Evolutionary conservation across 2,888 invertebrate genomes (phyloP).

Genomic region (Nasonia oneida): DNA sequence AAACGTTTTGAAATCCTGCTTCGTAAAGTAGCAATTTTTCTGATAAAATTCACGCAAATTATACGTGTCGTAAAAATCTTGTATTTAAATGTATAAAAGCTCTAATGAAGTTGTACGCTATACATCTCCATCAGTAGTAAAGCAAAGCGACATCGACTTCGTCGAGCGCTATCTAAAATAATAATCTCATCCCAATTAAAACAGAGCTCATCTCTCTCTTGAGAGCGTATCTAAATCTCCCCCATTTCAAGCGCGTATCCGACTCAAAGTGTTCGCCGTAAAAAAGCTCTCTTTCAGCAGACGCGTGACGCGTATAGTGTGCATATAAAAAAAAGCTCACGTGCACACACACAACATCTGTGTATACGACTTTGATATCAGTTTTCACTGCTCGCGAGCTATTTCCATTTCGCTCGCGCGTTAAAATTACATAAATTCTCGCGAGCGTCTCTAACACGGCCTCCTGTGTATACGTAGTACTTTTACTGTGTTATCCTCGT

Average conservation of each 20-base stretch:
- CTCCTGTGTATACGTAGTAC: neutral
- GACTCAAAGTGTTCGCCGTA: neutral
- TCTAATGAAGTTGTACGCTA: too few relatives aligned
- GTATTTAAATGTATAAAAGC: too few relatives aligned
- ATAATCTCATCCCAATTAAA: slow-evolving; percentile 2
- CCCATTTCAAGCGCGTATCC: too few relatives aligned
- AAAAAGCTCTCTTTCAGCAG: neutral
- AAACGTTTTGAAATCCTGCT: too few relatives aligned
- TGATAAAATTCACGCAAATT: too few relatives aligned
- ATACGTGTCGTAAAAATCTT: too few relatives aligned
- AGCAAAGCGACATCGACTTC: neutral
- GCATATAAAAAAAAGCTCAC: neutral
- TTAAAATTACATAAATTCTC: slow-evolving; percentile 38
- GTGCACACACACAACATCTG: neutral
- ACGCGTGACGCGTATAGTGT: neutral
- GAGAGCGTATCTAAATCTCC: neutral
- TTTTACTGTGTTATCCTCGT: neutral
- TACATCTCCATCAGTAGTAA: neutral
- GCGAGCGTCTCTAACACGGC: neutral
- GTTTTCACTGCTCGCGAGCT: neutral
- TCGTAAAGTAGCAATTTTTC: too few relatives aligned
- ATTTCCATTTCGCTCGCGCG: slow-evolving; percentile 26
- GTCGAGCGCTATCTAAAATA: slow-evolving; percentile 6
- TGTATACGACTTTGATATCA: slow-evolving; percentile 12
- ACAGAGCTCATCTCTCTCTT: neutral